phyloP scores from a whole-genome alignment of 1,140 invertebrate genomes.

The Homarus americanus region DNA sequence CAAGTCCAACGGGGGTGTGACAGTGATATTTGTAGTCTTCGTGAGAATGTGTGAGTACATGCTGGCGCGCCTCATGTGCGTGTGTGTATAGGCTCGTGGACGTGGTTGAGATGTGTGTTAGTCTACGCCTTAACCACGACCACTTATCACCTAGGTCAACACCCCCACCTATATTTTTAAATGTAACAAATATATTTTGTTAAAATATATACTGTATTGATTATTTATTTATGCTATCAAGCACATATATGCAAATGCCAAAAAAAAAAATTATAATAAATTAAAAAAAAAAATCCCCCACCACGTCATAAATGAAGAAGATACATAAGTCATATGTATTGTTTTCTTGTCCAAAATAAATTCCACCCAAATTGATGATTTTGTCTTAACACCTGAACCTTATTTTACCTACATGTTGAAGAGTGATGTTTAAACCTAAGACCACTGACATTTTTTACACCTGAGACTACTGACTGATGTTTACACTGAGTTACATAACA shows the following conservation, averaged over 20 bases:
- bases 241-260: background rate
- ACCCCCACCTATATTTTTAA: background rate
- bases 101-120: background rate
- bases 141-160: background rate
- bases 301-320: background rate
- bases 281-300: slow-evolving; percentile 16
- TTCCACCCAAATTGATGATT: slow-evolving; percentile 11
- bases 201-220: slow-evolving; percentile 3
- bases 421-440: too few relatives aligned
- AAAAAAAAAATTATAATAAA: background rate
- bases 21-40: background rate
- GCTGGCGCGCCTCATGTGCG: background rate
- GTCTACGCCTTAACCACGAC: background rate
- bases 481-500: too few relatives aligned
- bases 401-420: too few relatives aligned
- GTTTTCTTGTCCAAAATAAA: slow-evolving; percentile 28
- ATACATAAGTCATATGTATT: background rate
- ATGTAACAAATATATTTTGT: slow-evolving; percentile 12
- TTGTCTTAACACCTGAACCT: background rate
- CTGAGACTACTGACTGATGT: too few relatives aligned
- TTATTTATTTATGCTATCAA: slow-evolving; percentile 16
- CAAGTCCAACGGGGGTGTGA: background rate
- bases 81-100: background rate
- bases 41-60: background rate
- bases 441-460: too few relatives aligned